Conservation (phyloP, 2,797 vertebrate genomes). For the Euthynnus affinis region DNA sequence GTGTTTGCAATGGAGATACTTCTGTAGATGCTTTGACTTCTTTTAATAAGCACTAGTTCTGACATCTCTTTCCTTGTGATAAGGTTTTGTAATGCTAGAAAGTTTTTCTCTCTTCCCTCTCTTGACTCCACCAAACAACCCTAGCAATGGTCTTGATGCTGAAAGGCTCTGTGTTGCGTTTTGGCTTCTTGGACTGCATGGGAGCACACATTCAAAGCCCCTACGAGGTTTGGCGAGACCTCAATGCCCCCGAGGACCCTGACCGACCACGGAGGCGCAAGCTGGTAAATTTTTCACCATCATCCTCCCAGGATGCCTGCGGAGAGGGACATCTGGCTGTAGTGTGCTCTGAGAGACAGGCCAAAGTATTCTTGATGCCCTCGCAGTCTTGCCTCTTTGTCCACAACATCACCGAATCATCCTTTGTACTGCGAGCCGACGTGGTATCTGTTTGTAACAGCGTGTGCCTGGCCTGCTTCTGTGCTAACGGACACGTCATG, state of each 20-base stretch:
- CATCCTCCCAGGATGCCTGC: slow-evolving; percentile 90
- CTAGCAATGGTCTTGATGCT: slow-evolving; percentile 92
- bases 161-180: slow-evolving; percentile 93
- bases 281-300: slow-evolving; percentile 92
- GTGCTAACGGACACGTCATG: slow-evolving; percentile 98
- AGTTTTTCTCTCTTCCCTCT: slow-evolving; percentile 11
- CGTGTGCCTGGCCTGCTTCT: slow-evolving; percentile 96
- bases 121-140: slow-evolving; percentile 8
- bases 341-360: slow-evolving; percentile 98
- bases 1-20: neutral
- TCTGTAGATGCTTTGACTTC: neutral
- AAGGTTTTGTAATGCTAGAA: neutral
- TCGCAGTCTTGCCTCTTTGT: slow-evolving; percentile 96
- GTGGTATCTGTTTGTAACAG: slow-evolving; percentile 93
- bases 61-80: neutral
- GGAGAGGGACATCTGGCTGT: slow-evolving; percentile 95
- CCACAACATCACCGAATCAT: slow-evolving; percentile 99
- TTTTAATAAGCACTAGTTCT: neutral
- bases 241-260: slow-evolving; percentile 88
- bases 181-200: slow-evolving; percentile 92
- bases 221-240: slow-evolving; percentile 95
- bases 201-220: slow-evolving; percentile 91
- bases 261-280: slow-evolving; percentile 92
- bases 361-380: slow-evolving; percentile 98
- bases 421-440: slow-evolving; percentile 94